Evolutionary conservation across 2,888 invertebrate genomes (phyloP).

Genomic region (Tholera decimalis): DNA sequence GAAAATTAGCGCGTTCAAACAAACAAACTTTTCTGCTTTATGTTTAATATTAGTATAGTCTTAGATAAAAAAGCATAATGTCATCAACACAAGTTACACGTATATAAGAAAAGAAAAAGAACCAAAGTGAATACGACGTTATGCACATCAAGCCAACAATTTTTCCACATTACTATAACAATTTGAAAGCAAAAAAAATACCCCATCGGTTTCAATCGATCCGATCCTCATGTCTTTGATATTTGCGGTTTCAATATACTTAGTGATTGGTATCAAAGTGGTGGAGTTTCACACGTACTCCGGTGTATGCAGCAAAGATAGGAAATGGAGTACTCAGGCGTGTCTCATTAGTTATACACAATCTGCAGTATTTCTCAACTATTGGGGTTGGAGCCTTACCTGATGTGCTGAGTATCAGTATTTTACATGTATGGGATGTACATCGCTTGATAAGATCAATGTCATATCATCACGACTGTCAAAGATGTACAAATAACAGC

Average conservation of each 20-base stretch:
- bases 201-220: slow-evolving; percentile 51
- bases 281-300: slow-evolving; percentile 68
- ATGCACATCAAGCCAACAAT: slow-evolving; percentile 22
- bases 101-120: not conserved
- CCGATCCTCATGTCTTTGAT: slow-evolving; percentile 65
- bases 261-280: slow-evolving; percentile 65
- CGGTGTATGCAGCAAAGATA: slow-evolving; percentile 7
- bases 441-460: no score
- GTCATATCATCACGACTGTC: no score
- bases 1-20: no score
- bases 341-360: no score
- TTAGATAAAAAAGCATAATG: not conserved
- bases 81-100: not conserved
- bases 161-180: slow-evolving; percentile 58
- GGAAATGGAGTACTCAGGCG: slow-evolving; percentile 11
- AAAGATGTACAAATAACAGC: no score
- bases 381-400: no score
- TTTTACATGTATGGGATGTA: no score
- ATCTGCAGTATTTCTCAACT: no score
- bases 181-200: slow-evolving; percentile 30
- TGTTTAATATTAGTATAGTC: no score
- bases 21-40: no score
- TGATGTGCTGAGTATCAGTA: no score
- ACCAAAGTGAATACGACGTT: slow-evolving; percentile 15
- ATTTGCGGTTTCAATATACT: slow-evolving; percentile 69